A percentile compares a stretch with the other conserved stretches of the same genome.
Evolutionary conservation across 2,113 vertebrate species (phyloP).

Genomic region (Centrocercus urophasianus): DNA sequence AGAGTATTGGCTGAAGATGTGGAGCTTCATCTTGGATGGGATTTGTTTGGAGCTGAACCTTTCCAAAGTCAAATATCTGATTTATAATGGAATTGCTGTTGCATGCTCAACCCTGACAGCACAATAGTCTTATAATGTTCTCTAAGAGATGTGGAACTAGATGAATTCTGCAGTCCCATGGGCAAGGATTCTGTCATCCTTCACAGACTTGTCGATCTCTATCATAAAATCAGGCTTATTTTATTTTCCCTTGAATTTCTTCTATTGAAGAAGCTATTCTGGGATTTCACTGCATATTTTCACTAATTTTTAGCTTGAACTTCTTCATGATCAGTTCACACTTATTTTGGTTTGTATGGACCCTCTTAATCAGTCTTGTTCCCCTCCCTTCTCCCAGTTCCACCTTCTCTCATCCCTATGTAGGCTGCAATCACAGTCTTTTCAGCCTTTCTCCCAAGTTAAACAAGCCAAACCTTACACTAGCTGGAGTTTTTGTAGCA

Average conservation of each 20-base stretch:
- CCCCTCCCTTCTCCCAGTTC: not conserved
- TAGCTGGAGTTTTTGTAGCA: not conserved
- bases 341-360: not conserved
- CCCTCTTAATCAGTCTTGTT: not conserved
- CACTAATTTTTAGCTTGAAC: not conserved
- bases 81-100: not conserved
- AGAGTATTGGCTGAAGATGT: not conserved
- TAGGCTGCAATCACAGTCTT: not conserved
- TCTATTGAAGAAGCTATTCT: not conserved
- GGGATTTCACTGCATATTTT: not conserved
- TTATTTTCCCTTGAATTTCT: not conserved
- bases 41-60: slow-evolving; percentile 22
- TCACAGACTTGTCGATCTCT: not conserved
- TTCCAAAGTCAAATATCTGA: not conserved
- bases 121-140: accelerated
- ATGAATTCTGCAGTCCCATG: not conserved
- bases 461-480: not conserved
- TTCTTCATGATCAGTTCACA: not conserved
- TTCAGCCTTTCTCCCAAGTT: not conserved
- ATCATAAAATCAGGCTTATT: not conserved
- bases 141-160: not conserved
- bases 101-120: not conserved
- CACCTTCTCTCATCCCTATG: accelerated
- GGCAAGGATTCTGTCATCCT: not conserved
- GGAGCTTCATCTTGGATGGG: slow-evolving; percentile 15